These are phyloP conservation scores for Apistogramma diplotaenia DNA, from an alignment of 2,113 vertebrate genomes.

Conservation along the genomic window DNA sequence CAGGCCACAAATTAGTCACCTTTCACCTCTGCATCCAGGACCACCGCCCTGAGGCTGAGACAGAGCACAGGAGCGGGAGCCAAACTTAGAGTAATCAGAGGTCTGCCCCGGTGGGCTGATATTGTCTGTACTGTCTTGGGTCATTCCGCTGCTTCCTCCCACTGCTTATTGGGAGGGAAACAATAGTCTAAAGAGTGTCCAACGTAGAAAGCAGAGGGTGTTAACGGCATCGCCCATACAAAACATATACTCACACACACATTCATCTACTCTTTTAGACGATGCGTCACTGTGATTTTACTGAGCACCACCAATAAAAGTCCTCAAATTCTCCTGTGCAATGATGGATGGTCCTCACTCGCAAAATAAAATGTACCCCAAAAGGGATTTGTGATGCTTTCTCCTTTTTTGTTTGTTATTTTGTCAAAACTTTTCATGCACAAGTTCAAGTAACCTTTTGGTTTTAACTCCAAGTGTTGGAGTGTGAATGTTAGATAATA, in stretches of 20 bases:
- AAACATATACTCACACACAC: conserved; percentile 3
- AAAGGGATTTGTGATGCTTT: no score
- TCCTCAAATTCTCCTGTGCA: background rate
- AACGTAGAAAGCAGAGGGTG: background rate
- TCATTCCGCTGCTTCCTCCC: conserved; percentile 56
- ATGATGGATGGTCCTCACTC: no score
- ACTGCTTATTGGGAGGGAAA: conserved; percentile 41
- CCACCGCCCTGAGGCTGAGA: conserved; percentile 40
- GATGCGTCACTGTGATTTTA: background rate
- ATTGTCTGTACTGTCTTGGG: conserved; percentile 53
- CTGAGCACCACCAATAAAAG: background rate
- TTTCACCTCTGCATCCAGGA: conserved; percentile 49
- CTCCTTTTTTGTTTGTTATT: no score
- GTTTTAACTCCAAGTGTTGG: no score
- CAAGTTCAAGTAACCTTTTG: no score
- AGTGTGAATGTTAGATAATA: no score
- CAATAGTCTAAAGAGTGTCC: conserved; percentile 40
- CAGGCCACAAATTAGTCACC: conserved; percentile 38
- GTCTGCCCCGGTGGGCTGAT: conserved; percentile 22
- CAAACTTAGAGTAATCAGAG: conserved; percentile 45
- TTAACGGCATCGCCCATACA: conserved; percentile 16
- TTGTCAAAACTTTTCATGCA: no score
- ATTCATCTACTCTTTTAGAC: background rate
- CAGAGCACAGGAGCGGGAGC: conserved; percentile 24
- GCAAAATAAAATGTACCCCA: no score